Percentiles rank a stretch among this genome's conserved stretches.
phyloP scores from a whole-genome alignment of 2,113 vertebrate species.

The Mastomys coucha region DNA sequence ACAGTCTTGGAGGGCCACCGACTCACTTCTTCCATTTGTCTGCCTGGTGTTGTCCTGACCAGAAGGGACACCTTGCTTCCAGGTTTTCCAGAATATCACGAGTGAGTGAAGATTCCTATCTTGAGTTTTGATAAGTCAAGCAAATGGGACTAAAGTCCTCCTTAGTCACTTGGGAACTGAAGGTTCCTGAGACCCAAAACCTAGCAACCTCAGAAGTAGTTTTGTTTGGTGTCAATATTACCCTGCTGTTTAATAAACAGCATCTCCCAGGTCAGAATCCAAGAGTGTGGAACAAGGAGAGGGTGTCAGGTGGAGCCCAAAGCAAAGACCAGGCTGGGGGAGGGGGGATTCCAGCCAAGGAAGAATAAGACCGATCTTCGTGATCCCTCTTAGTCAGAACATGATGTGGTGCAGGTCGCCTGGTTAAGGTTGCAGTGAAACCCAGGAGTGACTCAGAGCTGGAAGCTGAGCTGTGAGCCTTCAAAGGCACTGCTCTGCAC shows the following conservation, averaged over 20 bases:
- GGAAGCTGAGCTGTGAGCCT: not conserved
- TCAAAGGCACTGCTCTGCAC: not conserved
- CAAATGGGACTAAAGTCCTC: constrained; percentile 25
- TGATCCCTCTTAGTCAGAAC: not conserved
- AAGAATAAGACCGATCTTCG: not conserved
- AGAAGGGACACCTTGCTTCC: not conserved
- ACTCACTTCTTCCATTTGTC: not conserved
- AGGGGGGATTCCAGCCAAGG: not conserved
- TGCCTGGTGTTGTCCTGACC: not conserved
- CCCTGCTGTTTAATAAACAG: not conserved
- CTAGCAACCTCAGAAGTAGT: constrained; percentile 22
- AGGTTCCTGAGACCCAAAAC: constrained; percentile 66
- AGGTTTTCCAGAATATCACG: not conserved
- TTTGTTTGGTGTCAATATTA: constrained; percentile 63
- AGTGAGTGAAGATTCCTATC: not conserved
- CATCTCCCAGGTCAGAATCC: not conserved
- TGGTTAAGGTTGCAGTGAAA: not conserved
- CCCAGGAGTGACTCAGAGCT: not conserved
- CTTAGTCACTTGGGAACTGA: constrained; percentile 9
- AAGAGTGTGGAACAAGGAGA: not conserved
- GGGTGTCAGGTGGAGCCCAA: fast-evolving
- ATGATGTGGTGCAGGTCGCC: not conserved
- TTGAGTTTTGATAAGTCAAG: not conserved
- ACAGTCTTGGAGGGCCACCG: fast-evolving
- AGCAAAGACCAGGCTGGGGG: not conserved